Conservation (phyloP, 2,888 invertebrate genomes). For the Tenthredo notha region DNA sequence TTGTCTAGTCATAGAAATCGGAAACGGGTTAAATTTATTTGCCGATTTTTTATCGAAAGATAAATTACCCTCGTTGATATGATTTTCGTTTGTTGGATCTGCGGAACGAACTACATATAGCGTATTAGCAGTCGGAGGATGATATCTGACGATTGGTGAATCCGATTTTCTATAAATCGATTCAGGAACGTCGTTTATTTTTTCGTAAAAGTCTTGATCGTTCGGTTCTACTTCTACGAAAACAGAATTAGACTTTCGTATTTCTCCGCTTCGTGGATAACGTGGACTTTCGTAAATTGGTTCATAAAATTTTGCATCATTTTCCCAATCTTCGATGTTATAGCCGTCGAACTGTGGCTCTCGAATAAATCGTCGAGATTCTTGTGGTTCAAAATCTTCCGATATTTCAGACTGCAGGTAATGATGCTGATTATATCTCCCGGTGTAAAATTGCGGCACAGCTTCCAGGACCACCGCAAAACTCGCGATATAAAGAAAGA, state of each 20-base stretch:
- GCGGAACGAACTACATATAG: background rate
- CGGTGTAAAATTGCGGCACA: background rate
- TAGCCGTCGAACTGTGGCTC: background rate
- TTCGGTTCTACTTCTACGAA: background rate
- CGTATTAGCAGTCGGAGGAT: background rate
- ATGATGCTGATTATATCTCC: background rate
- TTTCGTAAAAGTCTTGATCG: background rate
- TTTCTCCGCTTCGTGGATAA: background rate
- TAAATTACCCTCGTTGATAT: background rate
- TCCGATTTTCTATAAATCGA: background rate
- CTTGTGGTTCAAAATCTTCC: background rate
- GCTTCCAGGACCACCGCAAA: conserved; percentile 12
- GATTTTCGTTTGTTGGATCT: background rate
- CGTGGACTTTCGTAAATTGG: background rate
- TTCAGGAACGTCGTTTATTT: background rate
- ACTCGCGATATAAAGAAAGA: background rate
- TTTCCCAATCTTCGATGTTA: background rate
- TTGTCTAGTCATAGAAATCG: conserved; percentile 29
- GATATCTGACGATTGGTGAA: background rate
- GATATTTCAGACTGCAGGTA: background rate
- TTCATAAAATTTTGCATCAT: background rate
- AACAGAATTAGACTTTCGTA: background rate
- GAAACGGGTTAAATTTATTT: background rate
- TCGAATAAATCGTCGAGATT: background rate
- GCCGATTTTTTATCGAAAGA: background rate